These are phyloP conservation scores for Himalopsyche phryganea DNA, from an alignment of 1,140 invertebrate species.

Conservation along the genomic window DNA sequence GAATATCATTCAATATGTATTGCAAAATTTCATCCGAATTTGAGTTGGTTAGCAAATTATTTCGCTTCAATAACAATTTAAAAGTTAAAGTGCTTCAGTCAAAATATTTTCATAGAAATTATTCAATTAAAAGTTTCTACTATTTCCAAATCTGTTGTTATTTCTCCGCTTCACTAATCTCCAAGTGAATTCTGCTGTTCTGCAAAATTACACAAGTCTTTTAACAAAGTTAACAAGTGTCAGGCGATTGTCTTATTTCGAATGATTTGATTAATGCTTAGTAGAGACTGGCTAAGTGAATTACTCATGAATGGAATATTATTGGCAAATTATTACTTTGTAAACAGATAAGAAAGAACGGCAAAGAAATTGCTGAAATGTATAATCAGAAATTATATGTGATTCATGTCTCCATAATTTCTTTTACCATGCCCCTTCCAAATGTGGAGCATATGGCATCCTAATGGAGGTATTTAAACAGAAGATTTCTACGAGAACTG, in stretches of 20 bases:
- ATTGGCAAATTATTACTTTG: background rate
- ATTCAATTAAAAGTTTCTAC: slow-evolving; percentile 20
- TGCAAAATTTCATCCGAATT: too few relatives aligned
- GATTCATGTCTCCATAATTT: too few relatives aligned
- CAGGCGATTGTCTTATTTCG: slow-evolving; percentile 5
- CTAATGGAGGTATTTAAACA: too few relatives aligned
- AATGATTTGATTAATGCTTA: slow-evolving; percentile 13
- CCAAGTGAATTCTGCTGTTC: background rate
- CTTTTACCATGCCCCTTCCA: too few relatives aligned
- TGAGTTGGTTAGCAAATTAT: too few relatives aligned
- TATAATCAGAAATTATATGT: too few relatives aligned
- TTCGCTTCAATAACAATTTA: slow-evolving; percentile 7
- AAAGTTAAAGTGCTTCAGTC: slow-evolving; percentile 4
- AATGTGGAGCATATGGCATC: too few relatives aligned
- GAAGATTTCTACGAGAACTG: too few relatives aligned
- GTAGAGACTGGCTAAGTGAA: background rate
- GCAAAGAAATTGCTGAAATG: too few relatives aligned
- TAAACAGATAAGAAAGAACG: too few relatives aligned
- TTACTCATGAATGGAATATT: background rate
- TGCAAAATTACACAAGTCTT: slow-evolving; percentile 6
- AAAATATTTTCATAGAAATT: slow-evolving; percentile 15
- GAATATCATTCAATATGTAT: too few relatives aligned
- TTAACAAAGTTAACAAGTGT: slow-evolving; percentile 15
- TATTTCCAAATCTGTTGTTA: slow-evolving; percentile 21
- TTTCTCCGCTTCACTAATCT: slow-evolving; percentile 4